Base-by-base conservation (phyloP, 2,888 invertebrate genomes). In the Cremastinae sp. region DNA sequence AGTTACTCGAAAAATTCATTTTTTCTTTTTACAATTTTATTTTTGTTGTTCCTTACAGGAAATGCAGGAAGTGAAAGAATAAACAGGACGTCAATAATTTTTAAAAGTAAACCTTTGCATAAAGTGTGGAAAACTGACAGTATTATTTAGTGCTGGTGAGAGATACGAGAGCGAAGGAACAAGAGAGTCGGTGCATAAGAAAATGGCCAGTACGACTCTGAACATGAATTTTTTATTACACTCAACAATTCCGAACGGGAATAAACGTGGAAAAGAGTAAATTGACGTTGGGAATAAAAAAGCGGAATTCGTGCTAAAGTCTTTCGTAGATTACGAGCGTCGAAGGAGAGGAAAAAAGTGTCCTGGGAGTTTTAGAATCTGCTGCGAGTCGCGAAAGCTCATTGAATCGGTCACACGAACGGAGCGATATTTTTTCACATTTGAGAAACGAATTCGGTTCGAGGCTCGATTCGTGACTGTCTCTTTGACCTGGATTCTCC, bases 381-480 rank as follows among this genome's bases (percentile, higher is more conserved):
- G 9, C 7, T 10, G 18, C 16, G 49, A 45, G 4, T 45, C 4
- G 12, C 1, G 9, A 16, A 59, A 51, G 43, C 43, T 28, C 28
- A 28, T 43, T 28, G 8, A 9, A 39, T 18, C 35, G 12, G 45
- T 20, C 10, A 55, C 35, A 56, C 20, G 43, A 2, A 51, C 59
- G 28, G 45, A 61, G 35, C 45, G 16, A 37, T 16, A 53, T 28
- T 53, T 14, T 39, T 53, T 49, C 64, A 58, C 56, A 62, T 49
- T 65, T 49, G 16, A 65, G 73, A 66, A n/a, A 65, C 76, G 53
- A 73, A 77, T 77, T 77, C 73, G 76, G 72, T 73, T 73, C 76
- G 76, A 59, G 69, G 69, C 73, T 76, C 72, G 49, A 77, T 73
- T 77, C 76, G 76, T 77, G 76, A 77, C 76, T 74, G 76, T 74